Base-by-base conservation (phyloP, 2,113 vertebrate species). In the Rhagologus leucostigma region DNA sequence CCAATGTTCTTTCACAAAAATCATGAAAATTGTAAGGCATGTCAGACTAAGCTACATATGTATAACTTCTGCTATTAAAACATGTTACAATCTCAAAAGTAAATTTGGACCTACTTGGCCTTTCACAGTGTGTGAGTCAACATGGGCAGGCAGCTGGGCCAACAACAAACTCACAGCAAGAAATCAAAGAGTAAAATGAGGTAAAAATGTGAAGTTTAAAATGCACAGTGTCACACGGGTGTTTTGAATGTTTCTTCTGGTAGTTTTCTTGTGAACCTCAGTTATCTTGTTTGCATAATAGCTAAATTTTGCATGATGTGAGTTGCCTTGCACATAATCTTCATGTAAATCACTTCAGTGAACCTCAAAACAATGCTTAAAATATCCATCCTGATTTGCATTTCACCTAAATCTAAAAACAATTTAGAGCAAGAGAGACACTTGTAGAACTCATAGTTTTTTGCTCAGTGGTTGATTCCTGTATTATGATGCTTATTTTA, bases 401-500 rank as follows among this genome's bases (percentile, higher is more conserved):
- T 87, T 89, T 92, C 32, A 53, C 39, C 29, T 56, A 52, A 75
- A 70, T 47, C 33, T 71, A 35, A 62, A 87, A 87, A 35, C 21
- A 67, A 39, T 71, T 67, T 39, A 47, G 15, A 70, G 44, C 33
- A 83, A 65, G 78, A 80, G 22, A 87, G 56, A 70, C 23, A 19
- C 14, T 47, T 60, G 46, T 22, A 33, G 29, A 65, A 64, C 33
- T 65, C 0, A 0, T 17, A 0, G 2, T 19, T 30, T 89, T 94
- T 79, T 86, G 26, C 42, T 83, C 21, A 39, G 37, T 44, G 24
- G 3, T 63, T 71, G 47, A 52, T 29, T 84, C n/a, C n/a, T 62
- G 8, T 46, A 42, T 60, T 47, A 37, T 44, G 29, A 44, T 59
- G n/a, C 35, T 67, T 52, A 47, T 57, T 94, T 65, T 44, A 82